These are phyloP conservation scores for Poeciliopsis turrubarensis DNA, from an alignment of 2,113 vertebrate genomes.

Conservation along the genomic window DNA sequence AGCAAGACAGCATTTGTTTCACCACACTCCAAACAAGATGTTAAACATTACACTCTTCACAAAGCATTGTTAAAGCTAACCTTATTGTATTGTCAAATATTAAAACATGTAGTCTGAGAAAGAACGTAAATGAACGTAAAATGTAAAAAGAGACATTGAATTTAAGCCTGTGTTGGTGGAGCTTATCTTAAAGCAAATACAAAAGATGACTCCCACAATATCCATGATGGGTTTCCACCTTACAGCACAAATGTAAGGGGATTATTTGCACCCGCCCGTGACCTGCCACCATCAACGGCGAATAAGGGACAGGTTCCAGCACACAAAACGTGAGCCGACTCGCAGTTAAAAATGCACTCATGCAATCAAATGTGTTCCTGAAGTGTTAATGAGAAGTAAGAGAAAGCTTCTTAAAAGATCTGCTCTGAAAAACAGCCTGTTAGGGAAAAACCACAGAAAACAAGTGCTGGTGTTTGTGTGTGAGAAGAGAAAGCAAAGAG, in stretches of 20 bases:
- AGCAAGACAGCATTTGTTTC: background rate
- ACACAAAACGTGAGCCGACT: background rate
- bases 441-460: background rate
- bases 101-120: background rate
- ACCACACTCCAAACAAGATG: background rate
- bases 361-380: background rate
- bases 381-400: background rate
- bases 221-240: background rate
- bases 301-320: background rate
- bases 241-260: background rate
- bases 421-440: background rate
- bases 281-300: background rate
- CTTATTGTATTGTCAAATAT: background rate
- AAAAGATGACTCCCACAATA: background rate
- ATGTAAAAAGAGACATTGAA: background rate
- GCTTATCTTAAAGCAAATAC: background rate
- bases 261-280: background rate
- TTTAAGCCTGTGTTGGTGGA: background rate
- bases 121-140: too few species aligned
- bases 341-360: background rate
- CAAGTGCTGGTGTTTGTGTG: background rate
- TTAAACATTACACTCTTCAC: background rate
- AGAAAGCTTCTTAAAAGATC: conserved; percentile 4
- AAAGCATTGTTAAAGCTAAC: background rate
- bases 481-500: background rate